Conservation (phyloP, 2,888 invertebrate species). For the Branchellion lobata region DNA sequence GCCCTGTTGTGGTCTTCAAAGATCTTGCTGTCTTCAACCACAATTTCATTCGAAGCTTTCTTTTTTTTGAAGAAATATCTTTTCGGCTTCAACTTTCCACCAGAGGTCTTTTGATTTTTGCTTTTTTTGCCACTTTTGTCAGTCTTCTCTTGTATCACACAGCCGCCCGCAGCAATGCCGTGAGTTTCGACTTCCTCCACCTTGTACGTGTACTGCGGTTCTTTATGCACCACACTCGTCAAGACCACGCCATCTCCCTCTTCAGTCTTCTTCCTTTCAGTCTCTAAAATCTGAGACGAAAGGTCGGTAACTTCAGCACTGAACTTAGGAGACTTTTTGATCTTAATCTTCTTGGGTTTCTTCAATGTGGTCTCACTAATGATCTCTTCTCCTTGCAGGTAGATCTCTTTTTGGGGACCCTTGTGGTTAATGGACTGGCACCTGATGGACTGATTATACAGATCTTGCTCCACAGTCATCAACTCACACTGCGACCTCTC, state of each 20-base stretch:
- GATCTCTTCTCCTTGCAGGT: slow-evolving; percentile 19
- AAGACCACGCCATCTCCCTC: not conserved
- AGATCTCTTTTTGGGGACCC: slow-evolving; percentile 4
- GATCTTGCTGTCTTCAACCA: slow-evolving; percentile 20
- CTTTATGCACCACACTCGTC: not conserved
- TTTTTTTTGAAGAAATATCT: slow-evolving; percentile 2
- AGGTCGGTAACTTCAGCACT: not conserved
- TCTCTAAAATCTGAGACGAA: not conserved
- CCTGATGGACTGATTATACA: not conserved
- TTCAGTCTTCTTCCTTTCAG: not conserved
- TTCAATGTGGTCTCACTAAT: not conserved
- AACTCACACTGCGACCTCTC: not conserved
- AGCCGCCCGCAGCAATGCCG: not conserved
- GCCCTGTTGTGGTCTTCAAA: slow-evolving; percentile 34
- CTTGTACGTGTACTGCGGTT: slow-evolving; percentile 1
- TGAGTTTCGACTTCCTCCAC: not conserved
- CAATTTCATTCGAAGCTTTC: slow-evolving; percentile 5
- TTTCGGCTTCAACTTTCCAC: not conserved
- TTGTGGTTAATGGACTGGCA: not conserved
- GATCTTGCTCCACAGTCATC: not conserved
- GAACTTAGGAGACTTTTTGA: slow-evolving; percentile 5
- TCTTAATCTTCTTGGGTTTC: not conserved
- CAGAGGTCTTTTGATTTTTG: not conserved
- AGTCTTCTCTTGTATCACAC: not conserved
- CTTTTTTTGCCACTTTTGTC: not conserved